These are phyloP conservation scores for Elaeidobius kamerunicus DNA, from an alignment of 2,888 invertebrate genomes.

Conservation along the genomic window DNA sequence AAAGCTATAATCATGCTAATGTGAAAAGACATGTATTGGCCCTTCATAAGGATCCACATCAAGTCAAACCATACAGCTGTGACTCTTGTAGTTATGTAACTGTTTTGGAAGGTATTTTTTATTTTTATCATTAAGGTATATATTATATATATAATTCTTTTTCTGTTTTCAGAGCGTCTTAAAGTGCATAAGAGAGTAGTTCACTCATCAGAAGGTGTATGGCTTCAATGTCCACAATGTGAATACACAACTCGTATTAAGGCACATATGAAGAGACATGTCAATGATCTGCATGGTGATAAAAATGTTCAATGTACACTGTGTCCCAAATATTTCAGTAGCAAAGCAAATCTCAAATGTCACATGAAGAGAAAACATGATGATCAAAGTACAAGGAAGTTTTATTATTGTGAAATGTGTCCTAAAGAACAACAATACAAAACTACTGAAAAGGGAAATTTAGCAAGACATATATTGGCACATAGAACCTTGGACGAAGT, in stretches of 20 bases:
- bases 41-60: constrained; percentile 8
- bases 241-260: constrained; percentile 13
- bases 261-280: constrained; percentile 10
- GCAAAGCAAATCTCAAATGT: constrained; percentile 8
- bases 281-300: constrained; percentile 5
- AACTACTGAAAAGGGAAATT: constrained; percentile 19
- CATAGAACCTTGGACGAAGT: constrained; percentile 22
- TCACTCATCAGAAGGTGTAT: constrained; percentile 15
- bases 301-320: constrained; percentile 5
- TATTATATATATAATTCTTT: too few species aligned
- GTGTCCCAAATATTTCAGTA: constrained; percentile 11
- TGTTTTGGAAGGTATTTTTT: constrained; percentile 9
- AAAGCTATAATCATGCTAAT: constrained; percentile 18
- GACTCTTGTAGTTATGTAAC: constrained; percentile 16
- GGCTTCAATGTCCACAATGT: constrained; percentile 10
- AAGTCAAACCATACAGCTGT: constrained; percentile 9
- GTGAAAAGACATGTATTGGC: constrained; percentile 15
- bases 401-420: constrained; percentile 21
- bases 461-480: constrained; percentile 15
- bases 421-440: constrained; percentile 18
- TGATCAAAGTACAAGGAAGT: constrained; percentile 1
- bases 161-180: constrained; percentile 18
- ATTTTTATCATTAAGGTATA: too few species aligned
- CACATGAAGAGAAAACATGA: constrained; percentile 10
- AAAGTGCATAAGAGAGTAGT: constrained; percentile 14